Conservation (phyloP, 2,888 invertebrate genomes). For the Ectobius pallidus region DNA sequence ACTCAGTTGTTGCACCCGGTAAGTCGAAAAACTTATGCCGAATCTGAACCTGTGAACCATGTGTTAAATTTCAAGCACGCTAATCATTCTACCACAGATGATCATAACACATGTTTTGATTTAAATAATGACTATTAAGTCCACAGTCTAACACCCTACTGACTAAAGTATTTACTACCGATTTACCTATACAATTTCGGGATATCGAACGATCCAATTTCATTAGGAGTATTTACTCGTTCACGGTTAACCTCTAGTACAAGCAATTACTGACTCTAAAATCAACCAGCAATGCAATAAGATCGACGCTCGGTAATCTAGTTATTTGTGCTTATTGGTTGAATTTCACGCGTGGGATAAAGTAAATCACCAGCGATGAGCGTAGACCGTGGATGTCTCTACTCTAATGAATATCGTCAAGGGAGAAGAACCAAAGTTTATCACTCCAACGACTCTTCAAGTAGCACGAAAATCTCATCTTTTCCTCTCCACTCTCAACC, state of each 20-base stretch:
- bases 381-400: background rate
- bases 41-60: too few relatives aligned
- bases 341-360: background rate
- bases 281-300: background rate
- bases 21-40: too few relatives aligned
- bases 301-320: background rate
- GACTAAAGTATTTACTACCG: too few relatives aligned
- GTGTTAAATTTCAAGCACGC: too few relatives aligned
- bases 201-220: background rate
- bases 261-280: background rate
- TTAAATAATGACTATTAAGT: too few relatives aligned
- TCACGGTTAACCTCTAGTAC: background rate
- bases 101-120: too few relatives aligned
- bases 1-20: too few relatives aligned
- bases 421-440: background rate
- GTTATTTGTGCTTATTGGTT: conserved; percentile 6
- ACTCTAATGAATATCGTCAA: background rate
- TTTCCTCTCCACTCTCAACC: conserved; percentile 15
- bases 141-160: too few relatives aligned
- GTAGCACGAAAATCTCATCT: conserved; percentile 9
- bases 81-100: too few relatives aligned
- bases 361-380: background rate
- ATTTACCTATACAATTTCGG: too few relatives aligned
- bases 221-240: background rate
- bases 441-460: conserved; percentile 2